Evolutionary conservation across 2,888 invertebrate genomes (phyloP).

Genomic region (Dorcus parallelipipedus): DNA sequence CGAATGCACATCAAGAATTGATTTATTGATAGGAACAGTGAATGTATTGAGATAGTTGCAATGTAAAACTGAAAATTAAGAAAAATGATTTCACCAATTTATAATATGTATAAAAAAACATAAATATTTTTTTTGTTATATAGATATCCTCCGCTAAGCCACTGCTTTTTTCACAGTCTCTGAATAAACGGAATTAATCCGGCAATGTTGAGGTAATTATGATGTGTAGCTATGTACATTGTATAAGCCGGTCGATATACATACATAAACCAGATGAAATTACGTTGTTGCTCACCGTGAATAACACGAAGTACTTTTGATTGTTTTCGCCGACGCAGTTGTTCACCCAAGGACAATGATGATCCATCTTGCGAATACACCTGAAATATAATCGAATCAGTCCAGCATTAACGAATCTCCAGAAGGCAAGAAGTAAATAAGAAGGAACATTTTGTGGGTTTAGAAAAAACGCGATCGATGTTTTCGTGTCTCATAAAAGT

Average conservation of each 20-base stretch:
- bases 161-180: neutral
- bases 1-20: constrained; percentile 92
- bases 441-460: too few relatives aligned
- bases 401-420: neutral
- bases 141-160: too few relatives aligned
- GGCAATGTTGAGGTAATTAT: neutral
- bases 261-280: neutral
- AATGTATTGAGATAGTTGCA: constrained; percentile 92
- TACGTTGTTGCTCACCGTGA: constrained; percentile 70
- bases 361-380: constrained; percentile 81
- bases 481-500: too few relatives aligned
- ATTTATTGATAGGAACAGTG: constrained; percentile 85
- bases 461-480: too few relatives aligned
- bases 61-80: constrained; percentile 83
- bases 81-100: too few relatives aligned
- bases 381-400: constrained; percentile 42
- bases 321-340: constrained; percentile 99
- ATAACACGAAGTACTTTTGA: constrained; percentile 98
- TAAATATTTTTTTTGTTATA: too few relatives aligned
- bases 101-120: too few relatives aligned
- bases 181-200: neutral
- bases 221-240: neutral
- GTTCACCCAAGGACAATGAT: constrained; percentile 96
- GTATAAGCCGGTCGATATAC: neutral
- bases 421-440: neutral